Evolutionary conservation across 2,888 invertebrate species (phyloP), one percentile per base, ranked within the genome.

Genomic region (Timema cristinae): DNA sequence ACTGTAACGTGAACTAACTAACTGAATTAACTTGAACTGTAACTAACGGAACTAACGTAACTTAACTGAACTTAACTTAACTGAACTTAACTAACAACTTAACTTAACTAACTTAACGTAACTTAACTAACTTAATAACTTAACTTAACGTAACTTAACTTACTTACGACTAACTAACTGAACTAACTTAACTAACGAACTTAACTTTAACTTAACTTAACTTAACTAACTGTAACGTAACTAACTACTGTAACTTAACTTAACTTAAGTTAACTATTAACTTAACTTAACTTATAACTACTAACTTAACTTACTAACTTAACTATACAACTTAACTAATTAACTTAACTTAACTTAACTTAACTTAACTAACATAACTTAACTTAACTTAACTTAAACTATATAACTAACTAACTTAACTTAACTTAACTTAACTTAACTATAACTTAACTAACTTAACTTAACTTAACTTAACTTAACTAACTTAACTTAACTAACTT

Each of bases 91-190:
- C 74, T 74, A 75, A 73, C 74, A 32, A 32, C 32, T 32, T 32
- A 32, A 32, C 32, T 32, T 32, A 32, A 32, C 32, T 32, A 78
- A 76, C 77, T 76, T 73, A 74, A 72, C 75, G 74, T 69, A 77
- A 73, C 70, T 73, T 72, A 73, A 72, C 74, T 73, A 68, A 32
- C 32, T 32, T 32, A 32, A 32, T 56, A 71, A 73, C 75, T 74
- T 72, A 76, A 71, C 77, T 73, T 72, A 76, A 73, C 75, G 74
- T 72, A 75, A 73, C 76, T 75, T 71, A 75, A 75, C 76, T 76
- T 71, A 77, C n/a, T n/a, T n/a, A n/a, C n/a, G n/a, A n/a, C n/a
- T n/a, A 74, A 75, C 75, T 74, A 76, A 75, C 77, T 76, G 72
- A 77, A 75, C 76, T 76, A 70, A 75, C 76, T 73, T 75, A 74